Conservation (phyloP, 2,113 vertebrate species). For the Odocoileus hemionus region DNA sequence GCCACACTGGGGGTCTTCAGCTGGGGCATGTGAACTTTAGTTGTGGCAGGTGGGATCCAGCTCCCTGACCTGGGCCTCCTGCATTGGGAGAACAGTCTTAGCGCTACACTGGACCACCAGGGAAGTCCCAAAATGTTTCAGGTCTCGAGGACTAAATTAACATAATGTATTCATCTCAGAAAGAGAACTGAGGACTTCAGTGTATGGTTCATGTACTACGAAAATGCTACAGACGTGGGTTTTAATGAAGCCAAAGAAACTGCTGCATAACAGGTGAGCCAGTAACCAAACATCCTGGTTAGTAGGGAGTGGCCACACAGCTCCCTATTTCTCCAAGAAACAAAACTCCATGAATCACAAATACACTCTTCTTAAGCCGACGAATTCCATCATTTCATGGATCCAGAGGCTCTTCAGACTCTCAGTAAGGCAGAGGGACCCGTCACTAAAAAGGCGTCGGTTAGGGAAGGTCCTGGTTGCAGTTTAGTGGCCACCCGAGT, state of each 20-base stretch:
- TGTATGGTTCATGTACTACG: not conserved
- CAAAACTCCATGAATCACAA: not conserved
- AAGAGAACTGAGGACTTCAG: not conserved
- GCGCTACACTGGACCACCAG: not conserved
- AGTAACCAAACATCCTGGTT: not conserved
- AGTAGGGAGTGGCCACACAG: not conserved
- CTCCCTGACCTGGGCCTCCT: not conserved
- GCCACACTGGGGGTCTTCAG: not conserved
- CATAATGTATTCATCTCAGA: not conserved
- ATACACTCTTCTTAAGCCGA: not conserved
- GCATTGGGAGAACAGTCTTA: too few species aligned
- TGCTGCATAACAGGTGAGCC: not conserved
- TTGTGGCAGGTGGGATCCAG: not conserved
- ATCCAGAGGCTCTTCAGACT: not conserved
- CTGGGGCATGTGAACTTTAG: accelerated
- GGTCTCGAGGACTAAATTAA: not conserved
- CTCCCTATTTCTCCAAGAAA: not conserved
- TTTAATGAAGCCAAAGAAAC: not conserved
- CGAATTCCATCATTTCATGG: not conserved
- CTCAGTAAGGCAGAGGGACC: not conserved
- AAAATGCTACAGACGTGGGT: not conserved
- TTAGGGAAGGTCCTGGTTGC: not conserved
- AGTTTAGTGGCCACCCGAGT: not conserved
- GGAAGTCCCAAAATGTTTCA: not conserved
- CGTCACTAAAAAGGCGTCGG: not conserved